Evolutionary conservation across 2,113 vertebrate genomes (phyloP), one percentile per base, ranked within the genome.

Genomic region (Phyllopteryx taeniolatus): DNA sequence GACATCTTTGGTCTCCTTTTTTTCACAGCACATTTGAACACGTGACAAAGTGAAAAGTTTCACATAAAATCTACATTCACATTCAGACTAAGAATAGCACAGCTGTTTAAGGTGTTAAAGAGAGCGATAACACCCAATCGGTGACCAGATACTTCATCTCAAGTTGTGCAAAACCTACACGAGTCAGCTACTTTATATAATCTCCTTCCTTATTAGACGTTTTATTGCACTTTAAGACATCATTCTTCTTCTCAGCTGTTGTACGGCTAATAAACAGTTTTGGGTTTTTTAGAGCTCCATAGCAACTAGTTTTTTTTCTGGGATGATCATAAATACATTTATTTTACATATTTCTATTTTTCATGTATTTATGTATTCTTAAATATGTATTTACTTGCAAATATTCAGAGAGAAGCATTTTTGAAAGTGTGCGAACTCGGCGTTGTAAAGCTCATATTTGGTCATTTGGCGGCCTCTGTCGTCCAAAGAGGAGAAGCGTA

Each of bases 391-490:
- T n/a, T 44, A n/a, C 5, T 0, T 64, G 8, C 2, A 17, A 11
- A n/a, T 2, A 43, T 43, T 42, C 42, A 17, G 27, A 27, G 27
- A 27, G 27, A 27, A 27, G 27, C 27, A 9, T 47, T 70, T 72
- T 33, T n/a, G 17, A 46, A n/a, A 31, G 20, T 19, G 8, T 10
- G 42, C 12, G 59, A 61, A 68, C 11, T 2, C 1, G 2, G 51
- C 56, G 72, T 31, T 71, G 27, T 35, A 0, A 14, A 33, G 39
- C 44, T 5, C 3, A 74, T 76, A 72, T 60, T 46, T 87, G 79
- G 76, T 82, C 59, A 77, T 31, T 68, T 75, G 78, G 82, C 69
- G 77, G 44, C 83, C 82, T 83, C 89, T 90, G 85, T 81, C 87
- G 86, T 86, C 2, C 35, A 66, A 47, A 7, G 22, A 17, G 4